Conservation (phyloP, 92 coral and sea anemone genomes). For the Parazoanthus atlanticus region DNA sequence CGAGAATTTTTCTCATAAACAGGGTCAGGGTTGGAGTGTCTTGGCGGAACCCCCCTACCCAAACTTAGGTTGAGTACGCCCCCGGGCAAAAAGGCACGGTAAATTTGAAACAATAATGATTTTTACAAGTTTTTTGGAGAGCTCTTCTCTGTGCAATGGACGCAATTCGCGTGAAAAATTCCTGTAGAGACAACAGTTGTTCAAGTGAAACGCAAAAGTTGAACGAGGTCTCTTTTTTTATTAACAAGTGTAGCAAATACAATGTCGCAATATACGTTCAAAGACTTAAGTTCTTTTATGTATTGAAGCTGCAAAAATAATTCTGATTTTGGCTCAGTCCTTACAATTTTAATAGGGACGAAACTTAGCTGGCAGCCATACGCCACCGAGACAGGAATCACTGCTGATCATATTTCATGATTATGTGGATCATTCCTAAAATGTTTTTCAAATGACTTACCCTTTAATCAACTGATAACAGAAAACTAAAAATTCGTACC, state of each 20-base stretch:
- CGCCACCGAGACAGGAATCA: too few relatives aligned
- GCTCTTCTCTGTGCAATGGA: neutral
- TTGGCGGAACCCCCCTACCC: too few relatives aligned
- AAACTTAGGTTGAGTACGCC: too few relatives aligned
- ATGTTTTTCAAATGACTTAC: neutral
- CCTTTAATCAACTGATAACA: neutral
- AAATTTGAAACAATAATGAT: neutral
- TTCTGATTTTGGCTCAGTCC: neutral
- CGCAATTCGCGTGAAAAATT: neutral
- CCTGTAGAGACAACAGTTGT: neutral
- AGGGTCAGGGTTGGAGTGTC: too few relatives aligned
- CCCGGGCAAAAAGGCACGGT: too few relatives aligned
- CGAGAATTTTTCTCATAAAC: too few relatives aligned
- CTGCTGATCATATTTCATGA: too few relatives aligned
- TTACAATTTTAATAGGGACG: neutral
- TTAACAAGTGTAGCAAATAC: neutral
- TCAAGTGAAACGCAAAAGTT: too few relatives aligned
- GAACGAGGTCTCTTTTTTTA: too few relatives aligned
- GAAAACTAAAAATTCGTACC: neutral
- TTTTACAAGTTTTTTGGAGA: neutral
- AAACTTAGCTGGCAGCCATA: neutral
- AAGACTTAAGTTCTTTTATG: neutral
- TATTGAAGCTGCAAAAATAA: too few relatives aligned
- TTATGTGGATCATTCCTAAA: neutral
- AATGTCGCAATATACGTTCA: neutral